Percentiles rank a stretch among this genome's conserved stretches.
Evolutionary conservation across 2,888 invertebrate genomes (phyloP).

Genomic region (Brachypterus glaber): DNA sequence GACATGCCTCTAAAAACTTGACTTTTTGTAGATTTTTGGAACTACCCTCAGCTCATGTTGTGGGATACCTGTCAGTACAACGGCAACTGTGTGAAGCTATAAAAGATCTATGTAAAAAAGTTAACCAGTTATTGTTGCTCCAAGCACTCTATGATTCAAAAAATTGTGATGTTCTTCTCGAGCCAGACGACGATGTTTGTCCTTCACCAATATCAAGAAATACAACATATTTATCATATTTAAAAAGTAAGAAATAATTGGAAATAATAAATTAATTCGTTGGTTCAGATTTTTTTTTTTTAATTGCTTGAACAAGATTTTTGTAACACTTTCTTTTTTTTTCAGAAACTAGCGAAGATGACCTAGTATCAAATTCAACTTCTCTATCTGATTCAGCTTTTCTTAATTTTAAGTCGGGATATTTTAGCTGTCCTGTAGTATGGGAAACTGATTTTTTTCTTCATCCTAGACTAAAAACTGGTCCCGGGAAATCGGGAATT

Average conservation of each 20-base stretch:
- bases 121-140: constrained; percentile 61
- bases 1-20: constrained; percentile 2
- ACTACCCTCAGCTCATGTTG: constrained; percentile 44
- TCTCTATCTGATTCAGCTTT: constrained; percentile 39
- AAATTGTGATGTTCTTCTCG: constrained; percentile 55
- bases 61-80: constrained; percentile 45
- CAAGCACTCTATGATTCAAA: constrained; percentile 57
- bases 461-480: constrained; percentile 61
- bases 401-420: constrained; percentile 51
- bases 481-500: constrained; percentile 50
- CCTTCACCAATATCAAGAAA: constrained; percentile 29
- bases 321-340: too few species aligned
- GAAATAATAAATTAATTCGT: too few species aligned
- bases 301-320: constrained; percentile 3
- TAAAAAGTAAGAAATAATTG: too few species aligned
- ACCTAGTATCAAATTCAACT: constrained; percentile 27
- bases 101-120: constrained; percentile 50
- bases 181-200: constrained; percentile 47
- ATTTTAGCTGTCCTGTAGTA: constrained; percentile 64
- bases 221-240: constrained; percentile 31
- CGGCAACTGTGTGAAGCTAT: constrained; percentile 47
- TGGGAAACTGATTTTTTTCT: constrained; percentile 60
- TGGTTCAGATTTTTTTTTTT: constrained; percentile 2
- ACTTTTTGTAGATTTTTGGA: constrained; percentile 43
- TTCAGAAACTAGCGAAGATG: constrained; percentile 35